Evolutionary conservation across 2,113 vertebrate genomes (phyloP), one percentile per base, ranked within the genome.

Genomic region (Dendropsophus ebraccatus): DNA sequence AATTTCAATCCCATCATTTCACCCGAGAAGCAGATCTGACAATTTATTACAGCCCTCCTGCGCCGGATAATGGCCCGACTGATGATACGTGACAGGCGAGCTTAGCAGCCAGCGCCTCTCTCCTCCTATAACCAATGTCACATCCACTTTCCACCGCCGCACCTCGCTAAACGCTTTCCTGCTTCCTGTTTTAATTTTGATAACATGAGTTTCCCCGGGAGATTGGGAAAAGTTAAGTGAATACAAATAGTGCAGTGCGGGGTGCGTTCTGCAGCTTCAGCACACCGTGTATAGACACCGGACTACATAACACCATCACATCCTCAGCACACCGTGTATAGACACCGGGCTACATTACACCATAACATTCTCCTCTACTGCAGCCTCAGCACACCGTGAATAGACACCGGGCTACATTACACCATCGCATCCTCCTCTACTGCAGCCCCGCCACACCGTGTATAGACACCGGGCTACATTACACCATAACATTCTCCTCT

Each of bases 1-100:
- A 92, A 91, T 93, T 93, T 91, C 90, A 89, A 92, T 92, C 88
- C 90, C 88, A 89, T 93, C 90, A 92, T 91, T 92, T 93, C 37
- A 35, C 85, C 88, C 91, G 91, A 91, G 91, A 93, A 93, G 91
- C 89, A 94, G 92, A 93, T 93, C 90, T 93, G 89, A 93, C 91
- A 92, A 93, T 92, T 93, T 94, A 92, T 93, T 92, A 92, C 88
- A 92, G 90, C 84, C 89, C 88, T 92, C 88, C 89, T 89, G 89
- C 88, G 90, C 88, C 88, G 92, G 91, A 93, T 93, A 94, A 94
- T 93, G 90, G 89, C 89, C 88, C 90, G 91, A 88, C 88, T 94
- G 92, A 93, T 91, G 88, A 86, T 91, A 92, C 92, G 88, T 93
- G 91, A 93, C 90, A 93, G 88, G 92, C 90, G 81, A 92, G 90